Base-by-base conservation (phyloP, 1,140 invertebrate genomes). In the Lepidurus couesii region DNA sequence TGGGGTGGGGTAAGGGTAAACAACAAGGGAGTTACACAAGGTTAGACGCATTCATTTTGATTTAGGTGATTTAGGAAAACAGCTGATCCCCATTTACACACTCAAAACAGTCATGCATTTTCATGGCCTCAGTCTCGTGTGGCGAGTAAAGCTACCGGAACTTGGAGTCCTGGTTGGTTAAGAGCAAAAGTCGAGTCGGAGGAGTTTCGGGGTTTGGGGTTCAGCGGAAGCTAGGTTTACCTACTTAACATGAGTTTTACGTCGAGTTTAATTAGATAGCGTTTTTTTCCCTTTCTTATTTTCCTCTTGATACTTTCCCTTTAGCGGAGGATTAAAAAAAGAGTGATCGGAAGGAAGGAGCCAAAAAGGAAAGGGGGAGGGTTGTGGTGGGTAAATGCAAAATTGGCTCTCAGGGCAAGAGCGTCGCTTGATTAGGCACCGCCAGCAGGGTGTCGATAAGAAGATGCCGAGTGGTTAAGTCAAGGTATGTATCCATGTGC, bases 391-490 rank as follows among this genome's bases (percentile, higher is more conserved):
- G 53, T 21, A 65, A 65, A 65, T 65, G 53, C 53, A 65, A 65
- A 65, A 65, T 65, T 65, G 53, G 53, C 53, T 65, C 53, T 13
- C 21, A 65, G 21, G 53, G 53, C 53, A 1, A 65, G 53, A 65
- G 53, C 53, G 53, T 65, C 53, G 53, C 16, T 65, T 65, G 53
- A 65, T 65, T 65, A 65, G 53, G 21, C 53, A 16, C 53, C 53
- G 53, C 53, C 53, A 65, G 53, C 53, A 65, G 53, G 53, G 53
- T 65, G 53, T 65, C 53, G 53, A 65, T 65, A 65, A 65, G 53
- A 65, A 65, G 53, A 13, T 21, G 16, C 8, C 53, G 21, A 65
- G 53, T 65, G 53, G 53, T 65, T 65, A 65, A 21, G 16, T 65
- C 53, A 65, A 65, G 16, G 53, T n/a, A 65, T 65, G 21, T 65